Conservation (phyloP, 2,797 vertebrate genomes). For the Pteronotus mesoamericanus region DNA sequence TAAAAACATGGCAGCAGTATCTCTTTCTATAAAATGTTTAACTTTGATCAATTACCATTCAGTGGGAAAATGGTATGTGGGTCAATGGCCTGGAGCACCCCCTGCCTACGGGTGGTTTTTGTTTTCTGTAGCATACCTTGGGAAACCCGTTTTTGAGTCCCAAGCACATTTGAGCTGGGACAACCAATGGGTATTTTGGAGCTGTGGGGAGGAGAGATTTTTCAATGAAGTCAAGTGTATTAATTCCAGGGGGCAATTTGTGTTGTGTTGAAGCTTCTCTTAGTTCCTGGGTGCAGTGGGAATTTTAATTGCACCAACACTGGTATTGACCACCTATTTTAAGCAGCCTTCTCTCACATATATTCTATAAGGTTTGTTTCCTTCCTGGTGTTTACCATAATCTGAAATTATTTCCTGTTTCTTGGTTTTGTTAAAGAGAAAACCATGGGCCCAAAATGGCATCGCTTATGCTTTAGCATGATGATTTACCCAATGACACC, state of each 20-base stretch:
- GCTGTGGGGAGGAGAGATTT: neutral
- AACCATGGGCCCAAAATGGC: neutral
- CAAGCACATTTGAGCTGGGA: neutral
- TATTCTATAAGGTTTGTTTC: neutral
- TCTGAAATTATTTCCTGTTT: neutral
- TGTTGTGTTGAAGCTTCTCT: neutral
- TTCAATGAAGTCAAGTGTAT: constrained; percentile 9
- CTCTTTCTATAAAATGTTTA: constrained; percentile 77
- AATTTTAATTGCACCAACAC: neutral
- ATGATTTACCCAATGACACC: neutral
- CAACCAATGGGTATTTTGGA: neutral
- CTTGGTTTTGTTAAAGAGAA: neutral
- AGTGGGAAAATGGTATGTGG: constrained; percentile 54
- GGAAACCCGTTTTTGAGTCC: neutral
- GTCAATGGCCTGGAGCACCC: constrained; percentile 27
- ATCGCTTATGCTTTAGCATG: neutral
- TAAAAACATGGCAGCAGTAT: constrained; percentile 76
- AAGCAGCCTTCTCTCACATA: neutral
- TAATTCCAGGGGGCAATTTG: neutral
- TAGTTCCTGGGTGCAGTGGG: neutral
- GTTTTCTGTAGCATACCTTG: neutral
- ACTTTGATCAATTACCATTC: constrained; percentile 76
- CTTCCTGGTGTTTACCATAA: neutral
- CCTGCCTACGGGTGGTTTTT: neutral
- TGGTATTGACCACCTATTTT: neutral